Evolutionary conservation across 2,888 invertebrate species (phyloP), one percentile per base, ranked within the genome.

Genomic region (Hoplodrina ambigua): DNA sequence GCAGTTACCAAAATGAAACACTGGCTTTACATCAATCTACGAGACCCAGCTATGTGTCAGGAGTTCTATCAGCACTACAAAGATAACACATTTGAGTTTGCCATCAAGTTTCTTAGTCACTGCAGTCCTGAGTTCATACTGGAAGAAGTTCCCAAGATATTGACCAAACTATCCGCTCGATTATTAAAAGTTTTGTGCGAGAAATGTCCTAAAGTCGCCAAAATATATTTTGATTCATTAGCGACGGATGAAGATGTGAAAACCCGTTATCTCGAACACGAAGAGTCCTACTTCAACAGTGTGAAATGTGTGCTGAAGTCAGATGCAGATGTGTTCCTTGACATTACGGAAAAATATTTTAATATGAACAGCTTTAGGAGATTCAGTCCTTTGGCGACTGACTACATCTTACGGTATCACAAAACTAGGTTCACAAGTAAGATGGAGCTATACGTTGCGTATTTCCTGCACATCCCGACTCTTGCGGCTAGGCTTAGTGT

Each of bases 21-120:
- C 52, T 92, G 90, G 89, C 75, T 93, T 49, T 85, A 89, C 54
- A 86, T 75, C n/a, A 74, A 84, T 52, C 52, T 85, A 53, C 64
- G 58, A 6, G 89, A 92, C 50, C 50, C 85, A 8, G 13, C 73
- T 20, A 85, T 88, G 69, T 92, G 91, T 70, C 77, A 87, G 71
- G 78, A 86, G 58, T 94, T 94, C 80, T 94, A 92, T 75, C 71
- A 85, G 61, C 87, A 90, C 79, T 93, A 93, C 73, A 86, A 82
- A 55, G 65, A 75, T 0, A 80, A 69, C 17, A 75, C 89, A 61
- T 87, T 87, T 15, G 76, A 87, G 52, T 82, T 83, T 20, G 90
- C 90, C 2, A 66, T 92, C 0, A 90, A 91, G 69, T 93, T 91
- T 69, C 81, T 93, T 0, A 73, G 77, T 71, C 85, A 87, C 52